phyloP scores from a whole-genome alignment of 92 coral and sea anemone genomes.

The Porites lobata region DNA sequence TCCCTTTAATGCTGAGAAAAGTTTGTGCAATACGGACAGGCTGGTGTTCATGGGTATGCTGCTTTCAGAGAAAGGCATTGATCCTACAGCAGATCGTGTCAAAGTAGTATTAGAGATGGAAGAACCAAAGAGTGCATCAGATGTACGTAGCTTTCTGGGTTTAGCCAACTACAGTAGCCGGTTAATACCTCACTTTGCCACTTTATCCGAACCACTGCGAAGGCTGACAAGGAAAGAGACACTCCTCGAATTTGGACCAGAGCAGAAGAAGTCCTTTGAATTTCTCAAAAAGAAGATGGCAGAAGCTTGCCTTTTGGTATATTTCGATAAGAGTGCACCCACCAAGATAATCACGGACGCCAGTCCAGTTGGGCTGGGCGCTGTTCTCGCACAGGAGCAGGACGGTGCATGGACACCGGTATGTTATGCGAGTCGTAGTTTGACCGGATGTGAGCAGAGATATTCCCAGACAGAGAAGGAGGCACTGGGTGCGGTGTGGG shows the following conservation, averaged over 20 bases:
- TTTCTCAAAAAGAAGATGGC: constrained; percentile 57
- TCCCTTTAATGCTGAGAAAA: constrained; percentile 67
- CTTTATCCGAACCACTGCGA: constrained; percentile 61
- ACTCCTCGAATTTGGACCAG: constrained; percentile 35
- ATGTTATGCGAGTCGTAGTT: too few relatives aligned
- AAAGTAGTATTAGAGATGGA: constrained; percentile 62
- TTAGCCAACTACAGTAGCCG: constrained; percentile 52
- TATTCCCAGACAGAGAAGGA: too few relatives aligned
- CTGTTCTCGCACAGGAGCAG: too few relatives aligned
- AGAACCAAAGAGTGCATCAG: constrained; percentile 66
- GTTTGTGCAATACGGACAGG: constrained; percentile 59
- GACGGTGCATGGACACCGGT: too few relatives aligned
- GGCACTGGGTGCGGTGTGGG: too few relatives aligned
- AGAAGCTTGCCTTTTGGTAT: constrained; percentile 54
- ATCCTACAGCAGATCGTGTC: constrained; percentile 74
- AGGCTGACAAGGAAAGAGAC: constrained; percentile 44
- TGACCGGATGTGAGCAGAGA: too few relatives aligned
- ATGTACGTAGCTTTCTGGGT: not conserved
- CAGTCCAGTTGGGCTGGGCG: too few relatives aligned
- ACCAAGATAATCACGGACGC: too few relatives aligned
- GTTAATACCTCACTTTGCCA: constrained; percentile 74
- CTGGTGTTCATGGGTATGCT: constrained; percentile 73
- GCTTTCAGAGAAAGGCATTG: constrained; percentile 75
- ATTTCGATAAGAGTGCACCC: constrained; percentile 60
- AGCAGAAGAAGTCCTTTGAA: constrained; percentile 50